These are phyloP conservation scores for Gasterosteus aculeatus DNA, from an alignment of 2,113 vertebrate species.

Conservation along the genomic window DNA sequence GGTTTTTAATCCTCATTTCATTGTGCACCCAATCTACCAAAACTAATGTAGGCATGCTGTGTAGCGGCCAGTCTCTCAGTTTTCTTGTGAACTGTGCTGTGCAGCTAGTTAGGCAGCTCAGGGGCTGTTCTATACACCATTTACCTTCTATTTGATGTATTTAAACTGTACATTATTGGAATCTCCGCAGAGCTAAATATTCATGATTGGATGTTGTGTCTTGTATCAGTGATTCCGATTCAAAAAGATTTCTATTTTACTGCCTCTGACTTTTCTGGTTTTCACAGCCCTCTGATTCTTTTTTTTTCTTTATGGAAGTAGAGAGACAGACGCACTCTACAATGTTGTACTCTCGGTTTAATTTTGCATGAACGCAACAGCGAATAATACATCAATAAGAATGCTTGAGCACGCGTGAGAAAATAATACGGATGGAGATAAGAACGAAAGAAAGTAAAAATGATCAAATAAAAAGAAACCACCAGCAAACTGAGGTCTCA, in stretches of 20 bases:
- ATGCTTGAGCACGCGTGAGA: not conserved
- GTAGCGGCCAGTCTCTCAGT: slow-evolving; percentile 47
- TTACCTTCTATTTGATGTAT: slow-evolving; percentile 7
- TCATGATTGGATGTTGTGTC: not conserved
- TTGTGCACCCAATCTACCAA: slow-evolving; percentile 71
- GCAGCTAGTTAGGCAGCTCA: slow-evolving; percentile 47
- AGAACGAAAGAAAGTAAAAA: slow-evolving; percentile 9
- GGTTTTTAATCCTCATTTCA: slow-evolving; percentile 76
- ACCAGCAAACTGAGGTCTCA: slow-evolving; percentile 1
- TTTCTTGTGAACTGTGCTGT: slow-evolving; percentile 47
- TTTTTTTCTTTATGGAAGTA: not conserved
- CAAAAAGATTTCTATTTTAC: not conserved
- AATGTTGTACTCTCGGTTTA: not conserved
- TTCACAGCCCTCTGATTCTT: not conserved
- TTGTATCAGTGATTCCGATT: not conserved
- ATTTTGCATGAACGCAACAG: slow-evolving; percentile 7
- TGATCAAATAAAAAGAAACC: slow-evolving; percentile 17
- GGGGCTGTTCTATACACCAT: not conserved
- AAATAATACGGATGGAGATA: not conserved
- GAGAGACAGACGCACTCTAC: not conserved
- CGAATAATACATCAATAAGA: slow-evolving; percentile 6
- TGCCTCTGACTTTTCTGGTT: not conserved
- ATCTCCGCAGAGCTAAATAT: not conserved
- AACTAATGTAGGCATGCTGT: slow-evolving; percentile 67
- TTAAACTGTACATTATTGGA: slow-evolving; percentile 6